Evolutionary conservation across 2,113 vertebrate species (phyloP).

Genomic region (Tamias sibiricus): DNA sequence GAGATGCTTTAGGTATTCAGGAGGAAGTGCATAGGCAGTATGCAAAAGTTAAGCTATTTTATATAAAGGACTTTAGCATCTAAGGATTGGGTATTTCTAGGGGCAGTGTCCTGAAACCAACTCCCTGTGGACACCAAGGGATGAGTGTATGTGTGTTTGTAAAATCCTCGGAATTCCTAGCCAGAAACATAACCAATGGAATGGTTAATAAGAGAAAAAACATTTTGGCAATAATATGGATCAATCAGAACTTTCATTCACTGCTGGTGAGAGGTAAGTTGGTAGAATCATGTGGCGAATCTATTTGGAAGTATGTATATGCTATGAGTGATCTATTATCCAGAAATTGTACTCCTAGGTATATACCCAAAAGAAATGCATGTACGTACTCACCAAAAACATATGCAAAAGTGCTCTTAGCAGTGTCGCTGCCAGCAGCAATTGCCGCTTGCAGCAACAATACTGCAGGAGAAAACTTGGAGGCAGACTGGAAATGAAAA

Average conservation of each 20-base stretch:
- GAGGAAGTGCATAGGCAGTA: background rate
- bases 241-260: background rate
- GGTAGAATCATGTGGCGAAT: background rate
- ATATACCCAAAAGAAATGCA: background rate
- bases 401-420: background rate
- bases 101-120: background rate
- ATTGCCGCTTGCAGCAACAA: no score
- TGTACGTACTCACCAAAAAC: background rate
- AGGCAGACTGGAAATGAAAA: no score
- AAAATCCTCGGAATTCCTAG: background rate
- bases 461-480: no score
- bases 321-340: background rate
- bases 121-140: background rate
- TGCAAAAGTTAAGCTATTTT: background rate
- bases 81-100: no score
- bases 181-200: background rate
- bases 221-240: background rate
- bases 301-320: background rate
- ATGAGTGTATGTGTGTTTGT: background rate
- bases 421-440: no score
- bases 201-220: background rate
- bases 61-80: background rate
- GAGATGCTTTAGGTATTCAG: no score
- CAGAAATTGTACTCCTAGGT: background rate
- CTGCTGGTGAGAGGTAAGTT: background rate